A percentile compares a stretch with the other conserved stretches of the same genome.
Evolutionary conservation across 2,797 vertebrate genomes (phyloP).

Genomic region (Enoplosus armatus): DNA sequence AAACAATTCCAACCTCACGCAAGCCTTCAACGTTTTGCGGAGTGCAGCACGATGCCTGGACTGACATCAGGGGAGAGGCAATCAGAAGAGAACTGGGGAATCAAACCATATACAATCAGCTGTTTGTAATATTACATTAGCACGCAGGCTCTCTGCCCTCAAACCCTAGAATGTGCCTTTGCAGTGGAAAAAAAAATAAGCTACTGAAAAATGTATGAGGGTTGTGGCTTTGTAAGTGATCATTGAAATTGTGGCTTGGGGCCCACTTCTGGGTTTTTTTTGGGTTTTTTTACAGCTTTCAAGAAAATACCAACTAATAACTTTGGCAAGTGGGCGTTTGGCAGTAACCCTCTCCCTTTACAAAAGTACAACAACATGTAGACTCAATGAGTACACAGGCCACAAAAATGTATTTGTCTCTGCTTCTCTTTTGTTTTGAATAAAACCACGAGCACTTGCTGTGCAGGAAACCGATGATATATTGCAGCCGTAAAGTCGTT

Average conservation of each 20-base stretch:
- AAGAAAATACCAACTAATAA: slow-evolving; percentile 21
- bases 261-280: slow-evolving; percentile 3
- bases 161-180: slow-evolving; percentile 22
- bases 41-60: background rate
- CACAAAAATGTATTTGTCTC: slow-evolving; percentile 11
- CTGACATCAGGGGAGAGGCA: background rate
- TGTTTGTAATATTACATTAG: slow-evolving; percentile 27
- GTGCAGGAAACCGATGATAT: background rate
- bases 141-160: slow-evolving; percentile 24
- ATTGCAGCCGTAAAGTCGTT: background rate
- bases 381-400: background rate
- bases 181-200: slow-evolving; percentile 3
- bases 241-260: slow-evolving; percentile 25
- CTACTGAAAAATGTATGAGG: slow-evolving; percentile 14
- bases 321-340: slow-evolving; percentile 12
- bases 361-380: slow-evolving; percentile 1
- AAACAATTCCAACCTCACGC: background rate
- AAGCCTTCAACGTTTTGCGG: background rate
- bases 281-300: slow-evolving; percentile 6
- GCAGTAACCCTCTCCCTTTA: background rate
- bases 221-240: slow-evolving; percentile 37
- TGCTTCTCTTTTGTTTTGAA: background rate
- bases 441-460: background rate
- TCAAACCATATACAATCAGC: slow-evolving; percentile 15
- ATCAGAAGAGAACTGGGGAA: background rate